Percentiles rank a stretch among this genome's conserved stretches.
These are phyloP conservation scores for Ctenoplectra terminalis DNA, from an alignment of 1,140 invertebrate species.

Conservation along the genomic window DNA sequence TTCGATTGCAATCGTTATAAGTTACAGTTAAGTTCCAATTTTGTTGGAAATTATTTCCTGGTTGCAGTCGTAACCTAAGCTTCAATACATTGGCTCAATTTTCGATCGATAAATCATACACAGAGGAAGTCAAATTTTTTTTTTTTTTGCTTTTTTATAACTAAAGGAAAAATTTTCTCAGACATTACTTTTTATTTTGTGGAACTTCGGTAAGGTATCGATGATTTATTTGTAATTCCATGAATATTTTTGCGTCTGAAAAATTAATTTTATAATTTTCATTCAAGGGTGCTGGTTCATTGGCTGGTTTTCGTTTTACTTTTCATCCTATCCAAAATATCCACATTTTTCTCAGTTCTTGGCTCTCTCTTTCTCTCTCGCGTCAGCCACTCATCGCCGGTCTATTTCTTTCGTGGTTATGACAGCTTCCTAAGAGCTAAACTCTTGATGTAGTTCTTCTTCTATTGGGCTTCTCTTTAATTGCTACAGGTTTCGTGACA, in stretches of 20 bases:
- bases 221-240: too few species aligned
- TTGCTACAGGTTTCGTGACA: neutral
- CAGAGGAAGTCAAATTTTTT: neutral
- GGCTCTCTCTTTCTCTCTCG: neutral
- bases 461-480: neutral
- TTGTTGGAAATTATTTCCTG: neutral
- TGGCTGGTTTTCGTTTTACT: too few species aligned
- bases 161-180: too few species aligned
- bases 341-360: neutral
- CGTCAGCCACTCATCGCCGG: neutral
- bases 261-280: too few species aligned
- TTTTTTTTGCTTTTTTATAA: neutral
- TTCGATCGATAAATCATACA: neutral
- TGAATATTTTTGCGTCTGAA: too few species aligned
- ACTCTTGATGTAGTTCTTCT: neutral
- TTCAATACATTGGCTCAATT: neutral
- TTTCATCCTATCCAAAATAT: neutral
- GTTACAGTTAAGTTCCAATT: too few species aligned
- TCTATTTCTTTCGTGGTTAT: neutral
- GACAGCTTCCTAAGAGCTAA: neutral
- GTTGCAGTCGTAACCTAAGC: neutral
- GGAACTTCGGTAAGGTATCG: too few species aligned
- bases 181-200: too few species aligned
- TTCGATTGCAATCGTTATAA: too few species aligned
- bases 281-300: too few species aligned